These are phyloP conservation scores for Parazoanthus atlanticus DNA, from an alignment of 92 coral and sea anemone species.

Conservation along the genomic window DNA sequence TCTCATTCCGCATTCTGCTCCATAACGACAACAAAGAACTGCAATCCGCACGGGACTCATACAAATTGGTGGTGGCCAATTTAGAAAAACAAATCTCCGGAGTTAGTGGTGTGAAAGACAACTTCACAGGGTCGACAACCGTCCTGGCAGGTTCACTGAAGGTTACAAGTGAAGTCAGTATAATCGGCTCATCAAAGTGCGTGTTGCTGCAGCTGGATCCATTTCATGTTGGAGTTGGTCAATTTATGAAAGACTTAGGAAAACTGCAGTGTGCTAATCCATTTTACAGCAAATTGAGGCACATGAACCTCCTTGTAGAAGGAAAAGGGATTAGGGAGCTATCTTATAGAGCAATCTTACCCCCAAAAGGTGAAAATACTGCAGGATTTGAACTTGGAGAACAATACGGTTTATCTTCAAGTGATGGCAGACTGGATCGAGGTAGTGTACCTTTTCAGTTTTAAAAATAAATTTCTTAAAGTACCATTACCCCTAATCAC, in stretches of 20 bases:
- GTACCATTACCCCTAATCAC: too few species aligned
- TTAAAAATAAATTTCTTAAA: neutral
- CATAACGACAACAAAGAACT: neutral
- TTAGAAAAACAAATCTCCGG: neutral
- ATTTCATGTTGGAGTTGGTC: constrained; percentile 34
- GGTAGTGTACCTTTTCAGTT: constrained; percentile 30
- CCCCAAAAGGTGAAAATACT: constrained; percentile 25
- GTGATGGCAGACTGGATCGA: constrained; percentile 51
- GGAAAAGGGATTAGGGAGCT: constrained; percentile 62
- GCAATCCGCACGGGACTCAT: too few species aligned
- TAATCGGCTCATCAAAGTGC: constrained; percentile 54
- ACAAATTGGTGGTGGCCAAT: too few species aligned
- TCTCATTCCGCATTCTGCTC: constrained; percentile 12
- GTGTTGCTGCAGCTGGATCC: constrained; percentile 56
- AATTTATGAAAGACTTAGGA: constrained; percentile 57
- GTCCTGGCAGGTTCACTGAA: neutral
- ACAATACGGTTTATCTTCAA: constrained; percentile 42
- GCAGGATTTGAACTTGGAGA: constrained; percentile 56
- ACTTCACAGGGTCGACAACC: neutral
- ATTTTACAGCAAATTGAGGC: constrained; percentile 39
- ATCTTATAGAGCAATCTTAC: constrained; percentile 49
- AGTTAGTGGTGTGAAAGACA: neutral
- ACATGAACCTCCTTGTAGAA: constrained; percentile 47
- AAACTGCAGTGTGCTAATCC: constrained; percentile 48
- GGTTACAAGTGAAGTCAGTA: constrained; percentile 36